Conservation (phyloP, 2,113 vertebrate genomes). For the Pseudolaguvia tuberculata region DNA sequence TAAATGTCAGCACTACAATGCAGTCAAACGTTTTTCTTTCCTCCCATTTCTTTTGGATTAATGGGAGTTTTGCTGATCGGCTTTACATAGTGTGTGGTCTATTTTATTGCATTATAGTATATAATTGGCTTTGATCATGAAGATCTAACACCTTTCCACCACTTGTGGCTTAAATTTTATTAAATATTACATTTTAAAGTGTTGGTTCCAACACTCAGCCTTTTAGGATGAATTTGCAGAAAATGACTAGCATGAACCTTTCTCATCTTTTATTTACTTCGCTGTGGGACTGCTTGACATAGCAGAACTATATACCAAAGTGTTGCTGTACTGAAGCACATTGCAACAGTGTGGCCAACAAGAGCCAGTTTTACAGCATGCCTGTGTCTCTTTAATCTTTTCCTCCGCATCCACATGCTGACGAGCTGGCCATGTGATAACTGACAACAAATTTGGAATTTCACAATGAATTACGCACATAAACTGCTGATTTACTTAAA, state of each 20-base stretch:
- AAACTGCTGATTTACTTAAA: not conserved
- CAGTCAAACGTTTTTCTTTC: conserved; percentile 27
- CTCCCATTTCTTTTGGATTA: conserved; percentile 8
- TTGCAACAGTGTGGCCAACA: not conserved
- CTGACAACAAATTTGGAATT: not conserved
- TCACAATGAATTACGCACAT: not conserved
- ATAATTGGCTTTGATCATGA: not conserved
- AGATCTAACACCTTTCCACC: not conserved
- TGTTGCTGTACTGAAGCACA: not conserved
- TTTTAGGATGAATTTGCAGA: not conserved
- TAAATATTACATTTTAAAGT: not conserved
- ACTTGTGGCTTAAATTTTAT: not conserved
- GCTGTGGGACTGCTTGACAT: not conserved
- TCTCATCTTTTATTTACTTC: conserved; percentile 14
- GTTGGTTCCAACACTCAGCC: not conserved
- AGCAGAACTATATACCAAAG: not conserved
- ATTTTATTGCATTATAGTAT: not conserved
- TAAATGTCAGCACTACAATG: conserved; percentile 36
- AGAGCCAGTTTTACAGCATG: conserved; percentile 45
- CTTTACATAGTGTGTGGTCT: conserved; percentile 1
- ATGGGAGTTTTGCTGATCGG: conserved; percentile 19
- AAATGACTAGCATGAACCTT: not conserved
- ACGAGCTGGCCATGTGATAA: not conserved
- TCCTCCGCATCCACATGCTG: not conserved
- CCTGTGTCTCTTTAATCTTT: not conserved